phyloP scores from a whole-genome alignment of 2,797 vertebrate genomes.

The Pagetopsis macropterus region DNA sequence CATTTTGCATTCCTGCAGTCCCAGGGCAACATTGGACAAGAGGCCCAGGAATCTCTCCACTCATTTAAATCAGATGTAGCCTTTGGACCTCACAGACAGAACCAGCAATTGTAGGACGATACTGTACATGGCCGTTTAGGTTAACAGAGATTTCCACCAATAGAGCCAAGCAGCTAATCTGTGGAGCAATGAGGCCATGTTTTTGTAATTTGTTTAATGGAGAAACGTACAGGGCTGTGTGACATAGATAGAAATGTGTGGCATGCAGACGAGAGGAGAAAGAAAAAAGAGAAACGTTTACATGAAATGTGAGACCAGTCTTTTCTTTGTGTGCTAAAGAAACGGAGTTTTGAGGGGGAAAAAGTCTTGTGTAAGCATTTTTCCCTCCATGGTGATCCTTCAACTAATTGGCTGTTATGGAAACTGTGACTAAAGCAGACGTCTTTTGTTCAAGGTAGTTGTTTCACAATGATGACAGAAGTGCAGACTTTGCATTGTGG shows the following conservation, averaged over 20 bases:
- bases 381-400: background rate
- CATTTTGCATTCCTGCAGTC: conserved; percentile 78
- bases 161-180: background rate
- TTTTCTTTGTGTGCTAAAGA: background rate
- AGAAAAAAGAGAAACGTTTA: background rate
- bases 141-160: conserved; percentile 14
- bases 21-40: conserved; percentile 73
- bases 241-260: conserved; percentile 11
- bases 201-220: conserved; percentile 12
- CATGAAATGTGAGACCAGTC: conserved; percentile 5
- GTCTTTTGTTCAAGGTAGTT: conserved; percentile 13
- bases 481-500: conserved; percentile 33
- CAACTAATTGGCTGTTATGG: conserved; percentile 11
- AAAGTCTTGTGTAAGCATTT: background rate
- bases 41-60: conserved; percentile 73
- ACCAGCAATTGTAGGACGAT: background rate
- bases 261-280: conserved; percentile 16
- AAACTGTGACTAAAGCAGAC: conserved; percentile 26
- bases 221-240: background rate
- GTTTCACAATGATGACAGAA: conserved; percentile 39
- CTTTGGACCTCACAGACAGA: conserved; percentile 38
- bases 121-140: conserved; percentile 33
- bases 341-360: background rate
- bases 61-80: conserved; percentile 74
- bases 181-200: background rate